Conservation (phyloP, 2,113 vertebrate genomes). For the Neolamprologus brichardi region DNA sequence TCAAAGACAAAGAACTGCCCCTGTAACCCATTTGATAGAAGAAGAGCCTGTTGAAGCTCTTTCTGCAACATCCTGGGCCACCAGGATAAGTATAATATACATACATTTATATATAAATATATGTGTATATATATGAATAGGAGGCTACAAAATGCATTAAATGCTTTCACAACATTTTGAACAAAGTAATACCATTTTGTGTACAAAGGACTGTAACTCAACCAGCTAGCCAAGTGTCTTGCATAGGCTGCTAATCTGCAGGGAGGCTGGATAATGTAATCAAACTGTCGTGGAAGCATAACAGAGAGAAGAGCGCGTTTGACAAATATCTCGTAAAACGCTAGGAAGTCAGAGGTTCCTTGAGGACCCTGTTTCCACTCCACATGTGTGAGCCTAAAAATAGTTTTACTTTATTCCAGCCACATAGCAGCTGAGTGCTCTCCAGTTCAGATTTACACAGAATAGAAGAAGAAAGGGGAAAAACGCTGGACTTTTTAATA, state of each 20-base stretch:
- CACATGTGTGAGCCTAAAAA: slow-evolving; percentile 63
- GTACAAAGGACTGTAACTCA: neutral
- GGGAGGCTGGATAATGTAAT: slow-evolving; percentile 68
- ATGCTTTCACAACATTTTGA: neutral
- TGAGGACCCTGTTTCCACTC: slow-evolving; percentile 70
- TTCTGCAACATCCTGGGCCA: neutral
- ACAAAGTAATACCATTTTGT: neutral
- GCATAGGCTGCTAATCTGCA: slow-evolving; percentile 46
- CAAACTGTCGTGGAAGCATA: slow-evolving; percentile 64
- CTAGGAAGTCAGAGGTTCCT: slow-evolving; percentile 60
- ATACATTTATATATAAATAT: neutral
- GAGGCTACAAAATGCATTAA: neutral
- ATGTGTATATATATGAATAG: neutral
- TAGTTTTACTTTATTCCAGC: slow-evolving; percentile 63
- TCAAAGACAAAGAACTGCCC: neutral
- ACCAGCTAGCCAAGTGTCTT: neutral
- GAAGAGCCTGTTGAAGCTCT: neutral
- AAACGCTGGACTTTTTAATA: neutral
- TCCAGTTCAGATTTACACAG: slow-evolving; percentile 7
- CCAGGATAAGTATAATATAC: neutral
- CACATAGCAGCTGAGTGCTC: slow-evolving; percentile 37
- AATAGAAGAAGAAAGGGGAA: neutral
- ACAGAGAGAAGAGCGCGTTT: slow-evolving; percentile 57
- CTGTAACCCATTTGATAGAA: neutral
- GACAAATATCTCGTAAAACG: slow-evolving; percentile 67